phyloP scores from a whole-genome alignment of 2,113 vertebrate genomes.

The Saccopteryx bilineata region DNA sequence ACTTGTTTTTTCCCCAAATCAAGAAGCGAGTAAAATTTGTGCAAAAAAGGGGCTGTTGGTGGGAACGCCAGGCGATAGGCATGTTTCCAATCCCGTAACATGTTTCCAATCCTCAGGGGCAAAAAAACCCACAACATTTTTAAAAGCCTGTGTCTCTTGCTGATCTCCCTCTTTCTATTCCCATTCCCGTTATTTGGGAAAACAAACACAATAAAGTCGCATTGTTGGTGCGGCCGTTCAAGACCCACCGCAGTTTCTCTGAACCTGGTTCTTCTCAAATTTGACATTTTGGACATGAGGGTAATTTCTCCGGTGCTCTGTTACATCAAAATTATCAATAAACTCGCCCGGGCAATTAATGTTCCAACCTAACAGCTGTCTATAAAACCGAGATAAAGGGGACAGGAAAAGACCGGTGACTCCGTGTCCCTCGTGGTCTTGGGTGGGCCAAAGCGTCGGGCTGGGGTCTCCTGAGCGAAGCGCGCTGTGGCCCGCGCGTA shows the following conservation, averaged over 20 bases:
- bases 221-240: background rate
- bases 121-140: background rate
- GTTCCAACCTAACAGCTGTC: slow-evolving; percentile 73
- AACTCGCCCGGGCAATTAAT: slow-evolving; percentile 74
- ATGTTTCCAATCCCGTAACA: background rate
- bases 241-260: slow-evolving; percentile 76
- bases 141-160: background rate
- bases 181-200: background rate
- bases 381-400: slow-evolving; percentile 72
- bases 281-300: slow-evolving; percentile 81
- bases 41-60: background rate
- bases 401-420: background rate
- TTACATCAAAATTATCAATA: slow-evolving; percentile 83
- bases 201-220: slow-evolving; percentile 32
- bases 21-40: background rate
- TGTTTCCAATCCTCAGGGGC: background rate
- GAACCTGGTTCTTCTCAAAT: slow-evolving; percentile 83
- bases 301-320: slow-evolving; percentile 77
- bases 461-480: background rate
- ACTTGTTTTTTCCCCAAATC: slow-evolving; percentile 17
- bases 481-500: background rate
- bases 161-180: background rate
- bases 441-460: fast-evolving
- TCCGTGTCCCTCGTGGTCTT: background rate
- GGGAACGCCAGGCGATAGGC: background rate